Base-by-base conservation (phyloP, 2,113 vertebrate genomes). In the Semicossyphus pulcher region DNA sequence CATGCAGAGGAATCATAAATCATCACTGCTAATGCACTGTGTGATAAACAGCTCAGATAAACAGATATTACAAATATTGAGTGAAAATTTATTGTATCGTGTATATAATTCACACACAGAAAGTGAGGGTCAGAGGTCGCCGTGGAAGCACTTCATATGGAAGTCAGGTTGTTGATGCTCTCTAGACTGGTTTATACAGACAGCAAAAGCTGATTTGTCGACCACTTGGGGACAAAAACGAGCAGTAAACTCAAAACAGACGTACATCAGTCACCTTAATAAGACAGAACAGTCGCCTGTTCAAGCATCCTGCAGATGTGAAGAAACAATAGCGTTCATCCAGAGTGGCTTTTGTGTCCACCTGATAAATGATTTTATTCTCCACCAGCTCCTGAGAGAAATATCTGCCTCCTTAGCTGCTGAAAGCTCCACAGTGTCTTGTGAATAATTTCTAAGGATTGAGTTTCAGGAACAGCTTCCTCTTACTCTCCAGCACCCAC, bases 1-100 rank as follows among this genome's bases (percentile, higher is more conserved):
- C 4, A 8, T 20, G 32, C 28, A 25, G 31, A 20, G 20, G 26
- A 15, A 21, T 34, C 76, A 54, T 78, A 59, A 64, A 71, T 61
- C 69, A 39, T 28, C 25, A 9, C 48, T 48, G 49, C 21, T 39
- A 26, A 39, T 47, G 21, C 6, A 39, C 59, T 28, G 53, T 37
- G 41, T 71, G 52, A 65, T 44, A 2, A 20, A 52, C 45, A 4
- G 47, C 6, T 4, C 1, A 31, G 26, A 41, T 57, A 44, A 65
- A 59, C 45, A 59, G 18, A 53, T n/a, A 21, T 41, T 32, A 45
- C 41, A 31, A 20, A 34, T 28, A 16, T 5, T 53, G 48, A 62
- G 56, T 47, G 15, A 29, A 45, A 26, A 28, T 53, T 36, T 36
- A 23, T 14, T 53, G 10, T 32, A 2, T 25, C n/a, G 15, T 44